Percentiles rank a stretch among this genome's conserved stretches.
Evolutionary conservation across 1,140 invertebrate species (phyloP).

Genomic region (Eupeodes corollae): DNA sequence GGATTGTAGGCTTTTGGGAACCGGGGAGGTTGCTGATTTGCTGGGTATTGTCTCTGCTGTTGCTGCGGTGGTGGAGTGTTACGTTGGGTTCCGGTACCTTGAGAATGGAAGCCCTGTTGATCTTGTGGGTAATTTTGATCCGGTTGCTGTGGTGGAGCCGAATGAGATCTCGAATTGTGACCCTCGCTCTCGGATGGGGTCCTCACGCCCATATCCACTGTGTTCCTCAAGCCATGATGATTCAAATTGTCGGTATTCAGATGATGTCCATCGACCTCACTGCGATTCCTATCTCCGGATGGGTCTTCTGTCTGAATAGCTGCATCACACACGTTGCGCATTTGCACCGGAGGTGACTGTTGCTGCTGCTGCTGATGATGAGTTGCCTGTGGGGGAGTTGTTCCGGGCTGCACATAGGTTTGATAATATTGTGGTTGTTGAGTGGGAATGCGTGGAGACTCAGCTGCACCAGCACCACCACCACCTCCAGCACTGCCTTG

Average conservation of each 20-base stretch:
- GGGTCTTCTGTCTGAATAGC: slow-evolving; percentile 41
- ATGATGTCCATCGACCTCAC: slow-evolving; percentile 20
- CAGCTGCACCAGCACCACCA: slow-evolving; percentile 11
- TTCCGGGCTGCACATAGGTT: slow-evolving; percentile 12
- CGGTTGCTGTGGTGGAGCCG: slow-evolving; percentile 31
- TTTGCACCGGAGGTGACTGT: slow-evolving; percentile 24
- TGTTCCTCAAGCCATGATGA: slow-evolving; percentile 61
- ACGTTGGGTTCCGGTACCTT: slow-evolving; percentile 9
- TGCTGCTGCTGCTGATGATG: slow-evolving; percentile 10
- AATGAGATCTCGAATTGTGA: slow-evolving; percentile 46
- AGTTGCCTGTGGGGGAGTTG: slow-evolving; percentile 1
- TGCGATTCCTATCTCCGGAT: slow-evolving; percentile 10
- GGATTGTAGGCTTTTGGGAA: not conserved
- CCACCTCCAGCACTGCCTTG: slow-evolving; percentile 24
- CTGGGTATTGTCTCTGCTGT: not conserved
- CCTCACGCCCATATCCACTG: slow-evolving; percentile 63
- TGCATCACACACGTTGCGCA: slow-evolving; percentile 21
- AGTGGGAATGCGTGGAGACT: slow-evolving; percentile 5
- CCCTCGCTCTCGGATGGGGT: slow-evolving; percentile 41
- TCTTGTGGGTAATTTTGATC: slow-evolving; percentile 43
- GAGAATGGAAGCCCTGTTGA: slow-evolving; percentile 7
- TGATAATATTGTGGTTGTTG: slow-evolving; percentile 7
- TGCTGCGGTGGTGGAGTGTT: slow-evolving; percentile 6
- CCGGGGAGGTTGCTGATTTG: slow-evolving; percentile 8
- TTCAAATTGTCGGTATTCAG: slow-evolving; percentile 39